Evolutionary conservation across 2,113 vertebrate species (phyloP), one percentile per base, ranked within the genome.

Genomic region (Thomomys bottae): DNA sequence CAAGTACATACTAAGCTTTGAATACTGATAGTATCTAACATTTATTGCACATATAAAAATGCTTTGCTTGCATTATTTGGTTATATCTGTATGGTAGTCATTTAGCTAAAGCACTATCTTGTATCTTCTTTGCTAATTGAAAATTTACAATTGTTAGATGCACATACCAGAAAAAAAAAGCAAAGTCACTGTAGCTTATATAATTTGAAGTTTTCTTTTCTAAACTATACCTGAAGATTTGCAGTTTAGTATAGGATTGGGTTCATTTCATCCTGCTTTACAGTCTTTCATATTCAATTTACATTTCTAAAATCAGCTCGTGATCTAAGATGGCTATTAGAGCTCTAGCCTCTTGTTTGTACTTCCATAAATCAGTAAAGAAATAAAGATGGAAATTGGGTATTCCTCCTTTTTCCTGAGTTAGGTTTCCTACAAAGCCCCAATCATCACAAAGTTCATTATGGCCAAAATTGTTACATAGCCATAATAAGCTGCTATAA

Each of bases 1-100:
- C 72, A 87, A 87, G n/a, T 61, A 14, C 40, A 85, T 68, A 73
- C 21, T 77, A 89, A 84, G 63, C 21, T 89, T 95, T 80, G 67
- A 66, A 90, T 92, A 92, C 42, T 88, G 73, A 49, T 14, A 64
- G 20, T 57, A 70, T 87, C 34, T 63, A 83, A 57, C 1, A 42
- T 80, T 76, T 89, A 88, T 67, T 79, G 45, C 66, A 8, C 54
- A 63, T 45, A 84, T 87, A 40, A 72, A 90, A 61, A 30, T 57
- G 15, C 9, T 57, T 92, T 78, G 66, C 45, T 5, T 3, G 0
- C 78, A 87, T 79, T 89, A 68, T 54, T 83, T 91, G 9, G 9
- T 49, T 88, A n/a, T 38, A 88, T 73, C 8, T 26, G 81, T 82
- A 78, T 4, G 28, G 75, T 77, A 88, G 90, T 40, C 24, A 15